These are phyloP conservation scores for Aptenodytes forsteri DNA, from an alignment of 2,113 vertebrate species.

Conservation along the genomic window DNA sequence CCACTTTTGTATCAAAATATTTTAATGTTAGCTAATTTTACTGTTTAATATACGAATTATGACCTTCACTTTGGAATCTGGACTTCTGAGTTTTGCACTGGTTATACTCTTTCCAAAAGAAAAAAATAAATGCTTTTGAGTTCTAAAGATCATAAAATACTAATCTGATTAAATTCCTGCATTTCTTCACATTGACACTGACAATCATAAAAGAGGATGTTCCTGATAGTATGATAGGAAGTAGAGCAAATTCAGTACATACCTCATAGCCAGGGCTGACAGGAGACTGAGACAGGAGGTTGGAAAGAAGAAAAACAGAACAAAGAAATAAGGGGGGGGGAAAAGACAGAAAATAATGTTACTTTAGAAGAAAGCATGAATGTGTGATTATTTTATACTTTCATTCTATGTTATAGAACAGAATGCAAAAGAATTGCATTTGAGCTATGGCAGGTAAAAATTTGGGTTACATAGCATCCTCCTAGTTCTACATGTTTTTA, in stretches of 20 bases:
- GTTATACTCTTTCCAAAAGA: not conserved
- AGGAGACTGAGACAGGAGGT: constrained; percentile 82
- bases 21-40: not conserved
- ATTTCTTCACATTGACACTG: not conserved
- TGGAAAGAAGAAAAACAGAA: constrained; percentile 51
- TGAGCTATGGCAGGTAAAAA: not conserved
- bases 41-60: not conserved
- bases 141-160: not conserved
- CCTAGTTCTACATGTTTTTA: not conserved
- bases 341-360: constrained; percentile 68
- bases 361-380: constrained; percentile 38
- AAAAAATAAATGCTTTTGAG: not conserved
- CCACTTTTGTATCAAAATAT: not conserved
- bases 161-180: not conserved
- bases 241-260: constrained; percentile 64
- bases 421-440: not conserved
- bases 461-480: not conserved
- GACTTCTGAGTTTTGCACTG: not conserved
- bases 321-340: constrained; percentile 8
- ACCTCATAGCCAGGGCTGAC: constrained; percentile 92
- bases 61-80: not conserved
- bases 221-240: not conserved
- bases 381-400: not conserved
- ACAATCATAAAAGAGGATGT: not conserved
- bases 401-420: not conserved